Evolutionary conservation across 2,113 vertebrate genomes (phyloP).

Genomic region (Camelus bactrianus): DNA sequence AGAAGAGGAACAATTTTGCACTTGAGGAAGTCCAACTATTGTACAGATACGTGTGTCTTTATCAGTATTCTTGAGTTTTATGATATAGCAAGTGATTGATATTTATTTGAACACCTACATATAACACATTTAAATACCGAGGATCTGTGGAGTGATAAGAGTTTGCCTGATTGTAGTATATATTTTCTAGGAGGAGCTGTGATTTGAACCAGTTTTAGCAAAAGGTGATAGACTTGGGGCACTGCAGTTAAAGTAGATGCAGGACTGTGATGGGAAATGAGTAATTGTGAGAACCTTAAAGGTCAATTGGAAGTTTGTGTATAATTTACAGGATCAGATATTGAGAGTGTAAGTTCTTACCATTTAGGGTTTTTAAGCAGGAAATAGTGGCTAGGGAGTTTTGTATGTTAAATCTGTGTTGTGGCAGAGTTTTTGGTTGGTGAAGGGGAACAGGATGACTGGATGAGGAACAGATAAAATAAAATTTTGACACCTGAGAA

Average conservation of each 20-base stretch:
- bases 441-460: not conserved
- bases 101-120: not conserved
- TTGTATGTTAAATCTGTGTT: not conserved
- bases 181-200: not conserved
- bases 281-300: not conserved
- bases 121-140: not conserved
- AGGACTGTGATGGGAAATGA: not conserved
- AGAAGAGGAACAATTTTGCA: slow-evolving; percentile 16
- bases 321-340: not conserved
- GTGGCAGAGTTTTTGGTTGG: not conserved
- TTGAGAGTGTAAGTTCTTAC: not conserved
- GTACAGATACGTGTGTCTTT: not conserved
- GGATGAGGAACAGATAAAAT: not conserved
- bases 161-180: not conserved
- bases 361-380: not conserved
- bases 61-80: not conserved
- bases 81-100: not conserved
- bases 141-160: not conserved
- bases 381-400: not conserved
- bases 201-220: slow-evolving; percentile 22
- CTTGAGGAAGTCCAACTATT: not conserved
- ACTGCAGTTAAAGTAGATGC: not conserved
- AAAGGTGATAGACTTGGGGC: not conserved
- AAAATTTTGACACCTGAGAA: not conserved
- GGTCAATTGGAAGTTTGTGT: not conserved